Conservation (phyloP, 2,888 invertebrate species). For the Polyploca ridens region DNA sequence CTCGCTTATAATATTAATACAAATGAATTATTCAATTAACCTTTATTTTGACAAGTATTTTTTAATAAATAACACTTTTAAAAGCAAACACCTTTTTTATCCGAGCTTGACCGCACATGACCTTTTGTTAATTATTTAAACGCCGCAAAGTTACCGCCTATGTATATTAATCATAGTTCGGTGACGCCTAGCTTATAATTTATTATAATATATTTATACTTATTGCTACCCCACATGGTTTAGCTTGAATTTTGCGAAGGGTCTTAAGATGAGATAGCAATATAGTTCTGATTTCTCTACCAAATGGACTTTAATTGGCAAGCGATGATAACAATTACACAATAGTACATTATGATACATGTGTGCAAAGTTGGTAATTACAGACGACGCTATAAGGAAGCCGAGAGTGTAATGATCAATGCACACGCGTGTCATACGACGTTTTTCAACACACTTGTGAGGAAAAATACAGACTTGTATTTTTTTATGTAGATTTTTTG, state of each 20-base stretch:
- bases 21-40: conserved; percentile 9
- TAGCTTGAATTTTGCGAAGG: neutral
- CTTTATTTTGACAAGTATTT: conserved; percentile 7
- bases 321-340: too few species aligned
- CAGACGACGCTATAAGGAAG: too few species aligned
- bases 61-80: conserved; percentile 8
- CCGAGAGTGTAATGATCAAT: too few species aligned
- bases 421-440: too few species aligned
- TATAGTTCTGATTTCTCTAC: too few species aligned
- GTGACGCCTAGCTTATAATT: conserved; percentile 23
- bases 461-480: too few species aligned
- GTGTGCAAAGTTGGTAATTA: too few species aligned
- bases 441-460: too few species aligned
- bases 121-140: conserved; percentile 41
- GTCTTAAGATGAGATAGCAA: too few species aligned
- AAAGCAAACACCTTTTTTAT: conserved; percentile 13
- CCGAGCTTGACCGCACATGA: conserved; percentile 35
- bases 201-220: conserved; percentile 17
- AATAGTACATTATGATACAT: too few species aligned
- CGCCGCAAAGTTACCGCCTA: conserved; percentile 27
- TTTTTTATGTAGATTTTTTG: too few species aligned
- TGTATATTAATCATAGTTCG: conserved; percentile 19
- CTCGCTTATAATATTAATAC: neutral
- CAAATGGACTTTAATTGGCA: too few species aligned
- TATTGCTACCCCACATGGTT: neutral